Evolutionary conservation across 92 coral and sea anemone genomes (phyloP), one percentile per base, ranked within the genome.

Genomic region (Pocillopora grandis): DNA sequence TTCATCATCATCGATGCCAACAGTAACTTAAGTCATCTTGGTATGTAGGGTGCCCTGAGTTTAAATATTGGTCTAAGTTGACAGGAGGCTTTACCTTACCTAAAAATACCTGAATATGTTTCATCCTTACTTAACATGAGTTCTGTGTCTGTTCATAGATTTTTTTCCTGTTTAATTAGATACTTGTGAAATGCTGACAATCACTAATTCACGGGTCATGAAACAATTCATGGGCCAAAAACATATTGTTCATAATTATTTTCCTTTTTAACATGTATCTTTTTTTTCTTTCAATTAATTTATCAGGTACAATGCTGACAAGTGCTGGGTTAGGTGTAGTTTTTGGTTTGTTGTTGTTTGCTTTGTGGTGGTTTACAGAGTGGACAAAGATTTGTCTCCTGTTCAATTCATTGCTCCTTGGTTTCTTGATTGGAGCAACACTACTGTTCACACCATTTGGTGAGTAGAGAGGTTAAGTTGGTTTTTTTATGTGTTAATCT

Each of bases 381-480:
- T 96, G 91, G 85, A 87, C 91, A 27, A 72, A 87, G 36, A 72
- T 88, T 15, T 95, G 98, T 76, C 88, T 96, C 31, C 84, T 94
- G 42, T 35, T 94, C 27, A 87, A 93, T 85, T 87, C 93, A 23
- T 79, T 96, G 6, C 88, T 95, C 52, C 93, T 96, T 56, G 99
- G 99, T 5, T 96, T 96, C 64, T 92, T 96, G 60, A 65, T 90
- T 35, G 93, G 93, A 27, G 98, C 97, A 27, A 80, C 92, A 56
- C 33, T 97, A 31, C 87, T 97, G 88, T 97, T 97, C 66, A 89
- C 98, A 10, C 94, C 99, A 14, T 60, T 94, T 75, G 99, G 99
- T 97, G 52, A 89, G 93, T 42, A 12, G 31, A 69, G 18, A 70
- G 0, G 57, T 70, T 70, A 12, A 10, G 48, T 12, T 12, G 15